Evolutionary conservation across 1,140 invertebrate genomes (phyloP).

Genomic region (Drosophila azteca): DNA sequence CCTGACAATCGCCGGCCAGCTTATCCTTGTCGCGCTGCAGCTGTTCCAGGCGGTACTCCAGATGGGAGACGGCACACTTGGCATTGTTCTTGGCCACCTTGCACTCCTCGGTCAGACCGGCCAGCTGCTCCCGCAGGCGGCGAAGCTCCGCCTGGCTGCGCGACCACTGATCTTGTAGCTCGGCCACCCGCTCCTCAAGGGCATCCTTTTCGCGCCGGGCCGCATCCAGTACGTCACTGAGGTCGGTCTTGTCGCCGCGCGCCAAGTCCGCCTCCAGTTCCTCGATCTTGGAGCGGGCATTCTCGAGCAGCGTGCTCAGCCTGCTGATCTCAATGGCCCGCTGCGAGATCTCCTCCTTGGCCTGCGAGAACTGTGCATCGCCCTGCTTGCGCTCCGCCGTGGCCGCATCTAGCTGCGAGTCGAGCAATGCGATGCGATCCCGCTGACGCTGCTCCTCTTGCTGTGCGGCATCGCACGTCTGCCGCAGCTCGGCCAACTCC

Average conservation of each 20-base stretch:
- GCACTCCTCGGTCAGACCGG: conserved; percentile 90
- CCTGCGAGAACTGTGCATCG: conserved; percentile 88
- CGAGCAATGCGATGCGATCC: conserved; percentile 88
- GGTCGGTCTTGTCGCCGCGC: conserved; percentile 87
- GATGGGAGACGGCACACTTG: conserved; percentile 90
- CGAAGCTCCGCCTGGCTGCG: conserved; percentile 90
- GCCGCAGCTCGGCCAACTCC: conserved; percentile 86
- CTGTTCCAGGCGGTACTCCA: conserved; percentile 91
- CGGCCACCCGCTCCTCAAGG: conserved; percentile 88
- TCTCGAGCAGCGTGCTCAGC: conserved; percentile 90
- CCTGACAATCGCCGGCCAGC: conserved; percentile 88
- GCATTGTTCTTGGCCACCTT: conserved; percentile 92
- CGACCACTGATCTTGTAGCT: conserved; percentile 91
- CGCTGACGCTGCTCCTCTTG: conserved; percentile 87
- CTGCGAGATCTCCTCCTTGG: conserved; percentile 87
- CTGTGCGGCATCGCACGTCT: conserved; percentile 84
- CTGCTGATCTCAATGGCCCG: conserved; percentile 90
- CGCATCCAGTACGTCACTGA: conserved; percentile 89
- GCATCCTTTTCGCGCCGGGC: conserved; percentile 88
- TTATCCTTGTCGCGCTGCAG: conserved; percentile 89
- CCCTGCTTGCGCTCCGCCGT: conserved; percentile 89
- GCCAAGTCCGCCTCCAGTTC: conserved; percentile 87
- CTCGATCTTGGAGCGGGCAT: conserved; percentile 89
- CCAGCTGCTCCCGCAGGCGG: conserved; percentile 89
- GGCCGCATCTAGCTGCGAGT: conserved; percentile 88